A percentile compares a stretch with the other conserved stretches of the same genome.
These are phyloP conservation scores for Siniperca undulata DNA, from an alignment of 2,797 vertebrate species.

Conservation along the genomic window DNA sequence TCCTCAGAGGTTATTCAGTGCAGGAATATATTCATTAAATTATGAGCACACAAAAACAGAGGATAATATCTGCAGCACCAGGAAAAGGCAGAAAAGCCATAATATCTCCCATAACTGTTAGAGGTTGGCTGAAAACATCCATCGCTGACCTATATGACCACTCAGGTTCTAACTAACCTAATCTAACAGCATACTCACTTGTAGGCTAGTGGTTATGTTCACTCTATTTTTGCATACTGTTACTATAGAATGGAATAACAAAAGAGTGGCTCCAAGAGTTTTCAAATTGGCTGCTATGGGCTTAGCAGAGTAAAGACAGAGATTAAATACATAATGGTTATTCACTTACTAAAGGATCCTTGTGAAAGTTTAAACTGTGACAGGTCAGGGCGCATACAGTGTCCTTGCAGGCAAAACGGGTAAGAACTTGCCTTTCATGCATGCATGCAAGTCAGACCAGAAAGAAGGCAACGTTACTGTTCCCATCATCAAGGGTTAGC, in stretches of 20 bases:
- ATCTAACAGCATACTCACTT: background rate
- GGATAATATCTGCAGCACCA: constrained; percentile 20
- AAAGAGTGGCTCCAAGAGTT: background rate
- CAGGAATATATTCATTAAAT: constrained; percentile 38
- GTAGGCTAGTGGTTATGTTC: background rate
- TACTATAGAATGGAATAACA: background rate
- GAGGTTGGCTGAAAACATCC: constrained; percentile 1
- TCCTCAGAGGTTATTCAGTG: constrained; percentile 48
- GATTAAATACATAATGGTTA: background rate
- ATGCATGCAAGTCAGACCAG: background rate
- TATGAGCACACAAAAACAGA: constrained; percentile 37
- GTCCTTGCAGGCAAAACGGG: background rate
- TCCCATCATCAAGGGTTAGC: background rate
- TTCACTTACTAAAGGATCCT: background rate
- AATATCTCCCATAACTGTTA: constrained; percentile 5
- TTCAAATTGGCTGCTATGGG: background rate
- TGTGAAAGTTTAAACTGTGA: constrained; percentile 1
- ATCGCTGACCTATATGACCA: background rate
- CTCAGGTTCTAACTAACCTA: background rate
- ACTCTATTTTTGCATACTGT: background rate
- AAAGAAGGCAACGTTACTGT: background rate
- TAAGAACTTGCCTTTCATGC: background rate
- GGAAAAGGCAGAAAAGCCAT: constrained; percentile 11
- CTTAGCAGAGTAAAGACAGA: background rate
- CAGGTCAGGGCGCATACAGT: background rate